These are phyloP conservation scores for Barnardius zonarius DNA, from an alignment of 2,113 vertebrate species.

Conservation along the genomic window DNA sequence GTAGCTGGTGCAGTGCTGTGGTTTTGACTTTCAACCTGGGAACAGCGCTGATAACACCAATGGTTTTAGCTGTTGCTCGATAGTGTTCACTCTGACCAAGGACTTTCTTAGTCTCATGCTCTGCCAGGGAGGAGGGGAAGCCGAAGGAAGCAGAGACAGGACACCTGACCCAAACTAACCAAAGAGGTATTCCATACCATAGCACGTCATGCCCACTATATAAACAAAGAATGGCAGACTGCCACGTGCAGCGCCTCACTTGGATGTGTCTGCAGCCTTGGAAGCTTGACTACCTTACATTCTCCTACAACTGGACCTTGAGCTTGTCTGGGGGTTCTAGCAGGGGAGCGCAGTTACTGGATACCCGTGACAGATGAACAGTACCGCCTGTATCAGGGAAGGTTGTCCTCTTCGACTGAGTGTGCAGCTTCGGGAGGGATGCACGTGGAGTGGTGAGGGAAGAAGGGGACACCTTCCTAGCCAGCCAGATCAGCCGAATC, in stretches of 20 bases:
- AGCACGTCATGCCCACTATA: too few relatives aligned
- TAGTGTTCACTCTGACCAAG: too few relatives aligned
- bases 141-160: too few relatives aligned
- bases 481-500: slow-evolving; percentile 99
- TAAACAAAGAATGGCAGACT: neutral
- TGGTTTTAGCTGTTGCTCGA: too few relatives aligned
- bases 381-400: slow-evolving; percentile 83
- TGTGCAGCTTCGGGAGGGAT: slow-evolving; percentile 97
- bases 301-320: slow-evolving; percentile 98
- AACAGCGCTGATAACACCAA: too few relatives aligned
- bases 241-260: slow-evolving; percentile 89
- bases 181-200: too few relatives aligned
- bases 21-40: too few relatives aligned
- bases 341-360: slow-evolving; percentile 98
- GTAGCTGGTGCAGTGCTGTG: too few relatives aligned
- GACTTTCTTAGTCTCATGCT: too few relatives aligned
- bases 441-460: slow-evolving; percentile 96
- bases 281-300: slow-evolving; percentile 98
- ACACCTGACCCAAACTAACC: too few relatives aligned
- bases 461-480: slow-evolving; percentile 99
- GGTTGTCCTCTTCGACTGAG: slow-evolving; percentile 93
- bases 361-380: slow-evolving; percentile 87
- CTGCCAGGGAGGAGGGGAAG: too few relatives aligned
- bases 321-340: slow-evolving; percentile 99
- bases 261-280: slow-evolving; percentile 99